A percentile compares a stretch with the other conserved stretches of the same genome.
Evolutionary conservation across 2,113 vertebrate genomes (phyloP).

Genomic region (Parus major): DNA sequence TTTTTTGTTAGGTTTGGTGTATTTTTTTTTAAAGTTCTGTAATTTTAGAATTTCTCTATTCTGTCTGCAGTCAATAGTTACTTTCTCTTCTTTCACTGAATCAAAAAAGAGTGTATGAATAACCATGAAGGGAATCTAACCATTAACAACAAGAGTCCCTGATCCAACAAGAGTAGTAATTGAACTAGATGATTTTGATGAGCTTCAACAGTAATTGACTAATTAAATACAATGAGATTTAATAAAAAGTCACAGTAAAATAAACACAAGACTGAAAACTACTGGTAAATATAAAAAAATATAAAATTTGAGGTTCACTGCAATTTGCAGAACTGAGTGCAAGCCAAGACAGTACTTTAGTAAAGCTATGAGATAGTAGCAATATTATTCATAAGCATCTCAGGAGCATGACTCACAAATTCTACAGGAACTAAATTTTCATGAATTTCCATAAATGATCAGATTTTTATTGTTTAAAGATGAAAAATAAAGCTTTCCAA

Average conservation of each 20-base stretch:
- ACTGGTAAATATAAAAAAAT: not conserved
- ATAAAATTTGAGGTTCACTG: not conserved
- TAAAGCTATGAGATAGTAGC: not conserved
- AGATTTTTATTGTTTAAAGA: not conserved
- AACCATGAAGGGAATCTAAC: not conserved
- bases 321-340: not conserved
- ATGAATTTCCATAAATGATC: not conserved
- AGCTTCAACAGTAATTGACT: not conserved
- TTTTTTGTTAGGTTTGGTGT: fast-evolving
- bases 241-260: constrained; percentile 19
- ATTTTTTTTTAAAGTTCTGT: not conserved
- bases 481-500: not conserved
- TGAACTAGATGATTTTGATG: not conserved
- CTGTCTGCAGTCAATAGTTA: not conserved
- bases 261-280: constrained; percentile 15
- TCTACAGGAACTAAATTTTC: not conserved
- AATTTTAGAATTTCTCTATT: not conserved
- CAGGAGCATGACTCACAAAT: not conserved
- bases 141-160: not conserved
- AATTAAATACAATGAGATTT: not conserved
- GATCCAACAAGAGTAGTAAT: not conserved
- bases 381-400: constrained; percentile 27
- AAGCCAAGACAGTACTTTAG: constrained; percentile 8
- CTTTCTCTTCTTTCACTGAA: not conserved
- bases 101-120: not conserved